Evolutionary conservation across 2,888 invertebrate species (phyloP), one percentile per base, ranked within the genome.

Genomic region (Melangyna quadrimaculata): DNA sequence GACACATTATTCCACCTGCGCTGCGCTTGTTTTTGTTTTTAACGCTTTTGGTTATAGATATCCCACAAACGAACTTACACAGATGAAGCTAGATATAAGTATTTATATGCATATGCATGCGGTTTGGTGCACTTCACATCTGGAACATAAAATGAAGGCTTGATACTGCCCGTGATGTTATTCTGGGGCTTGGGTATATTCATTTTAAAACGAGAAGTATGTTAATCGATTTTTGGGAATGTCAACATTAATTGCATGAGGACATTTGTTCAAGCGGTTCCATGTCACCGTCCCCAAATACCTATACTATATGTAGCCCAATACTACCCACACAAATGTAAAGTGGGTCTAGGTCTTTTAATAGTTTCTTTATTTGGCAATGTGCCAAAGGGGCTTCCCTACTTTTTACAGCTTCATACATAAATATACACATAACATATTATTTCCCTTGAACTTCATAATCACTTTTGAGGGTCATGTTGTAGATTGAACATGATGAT

Each of bases 381-480:
- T n/a, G 37, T 72, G 71, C 80, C 84, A 84, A n/a, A n/a, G n/a
- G 10, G 71, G 67, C 51, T 51, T 63, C 9, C 24, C 32, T 70
- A n/a, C 24, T 67, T 72, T 79, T 67, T 71, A 14, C 69, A 17
- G 32, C 7, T 65, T 19, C 24, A 35, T 43, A 14, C 27, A 27
- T 6, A 6, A 27, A 6, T 27, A 27, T 6, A 6, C 6, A 35
- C 19, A 35, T 1, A 51, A 27, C 10, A 29, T 45, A 43, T 57
- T 45, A 43, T 57, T 74, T 53, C 45, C 84, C 75, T n/a, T 77
- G 84, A 84, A 80, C 80, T 84, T 84, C 75, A 72, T 75, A 77
- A 84, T 72, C 71, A 80, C 61, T 55, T 75, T 69, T 69, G 84
- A 80, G 80, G 80, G 84, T 80, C 72, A 77, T 69, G 72, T n/a